Percentiles rank a stretch among this genome's conserved stretches.
phyloP scores from a whole-genome alignment of 2,113 vertebrate species.

The Heloderma charlesbogerti region DNA sequence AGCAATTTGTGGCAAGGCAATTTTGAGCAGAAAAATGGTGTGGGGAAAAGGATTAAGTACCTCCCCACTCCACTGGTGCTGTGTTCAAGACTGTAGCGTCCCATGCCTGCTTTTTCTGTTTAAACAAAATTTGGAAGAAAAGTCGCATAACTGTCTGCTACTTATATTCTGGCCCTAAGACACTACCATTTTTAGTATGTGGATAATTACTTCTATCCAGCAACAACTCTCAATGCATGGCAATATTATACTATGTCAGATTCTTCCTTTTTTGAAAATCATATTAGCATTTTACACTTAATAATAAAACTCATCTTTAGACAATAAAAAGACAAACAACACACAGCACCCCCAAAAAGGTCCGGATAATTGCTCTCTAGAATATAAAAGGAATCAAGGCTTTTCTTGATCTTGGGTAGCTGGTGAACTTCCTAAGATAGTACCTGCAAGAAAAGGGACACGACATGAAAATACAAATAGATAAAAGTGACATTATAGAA shows the following conservation, averaged over 20 bases:
- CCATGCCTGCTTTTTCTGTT: neutral
- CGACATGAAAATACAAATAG: slow-evolving; percentile 44
- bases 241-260: neutral
- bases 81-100: neutral
- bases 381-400: slow-evolving; percentile 91
- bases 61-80: neutral
- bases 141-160: neutral
- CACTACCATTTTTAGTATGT: neutral
- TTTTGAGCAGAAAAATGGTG: neutral
- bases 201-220: neutral
- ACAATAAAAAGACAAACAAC: slow-evolving; percentile 45
- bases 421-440: slow-evolving; percentile 86
- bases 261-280: slow-evolving; percentile 41
- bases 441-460: slow-evolving; percentile 81
- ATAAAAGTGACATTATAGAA: neutral
- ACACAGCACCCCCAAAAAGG: slow-evolving; percentile 36
- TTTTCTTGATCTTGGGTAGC: slow-evolving; percentile 90
- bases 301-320: slow-evolving; percentile 35
- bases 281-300: slow-evolving; percentile 34
- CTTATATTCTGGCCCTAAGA: neutral
- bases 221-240: neutral
- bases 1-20: neutral
- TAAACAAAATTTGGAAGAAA: neutral
- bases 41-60: neutral
- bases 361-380: slow-evolving; percentile 70